Conservation (phyloP, 2,888 invertebrate species). For the Lepidonotus clava region DNA sequence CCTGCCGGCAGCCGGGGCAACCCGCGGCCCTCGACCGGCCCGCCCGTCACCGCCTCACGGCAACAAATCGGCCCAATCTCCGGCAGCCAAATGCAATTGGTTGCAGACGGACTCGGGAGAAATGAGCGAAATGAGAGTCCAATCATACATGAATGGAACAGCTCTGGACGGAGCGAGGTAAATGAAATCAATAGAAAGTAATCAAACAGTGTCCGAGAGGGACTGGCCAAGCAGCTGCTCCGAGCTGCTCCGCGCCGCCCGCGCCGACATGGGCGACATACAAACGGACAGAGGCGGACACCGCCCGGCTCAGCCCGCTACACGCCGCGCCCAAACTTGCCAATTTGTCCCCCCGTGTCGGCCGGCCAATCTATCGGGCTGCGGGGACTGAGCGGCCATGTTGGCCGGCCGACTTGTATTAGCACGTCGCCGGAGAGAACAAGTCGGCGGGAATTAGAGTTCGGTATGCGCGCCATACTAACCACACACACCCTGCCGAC, state of each 20-base stretch:
- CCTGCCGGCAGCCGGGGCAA: constrained; percentile 25
- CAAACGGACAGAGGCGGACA: constrained; percentile 15
- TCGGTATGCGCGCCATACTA: background rate
- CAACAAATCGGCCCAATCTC: constrained; percentile 54
- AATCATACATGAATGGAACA: constrained; percentile 54
- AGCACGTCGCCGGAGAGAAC: constrained; percentile 7
- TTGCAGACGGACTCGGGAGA: constrained; percentile 36
- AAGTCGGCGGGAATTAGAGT: constrained; percentile 36
- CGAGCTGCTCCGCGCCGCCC: background rate
- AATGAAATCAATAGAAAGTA: constrained; percentile 54
- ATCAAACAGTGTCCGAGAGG: constrained; percentile 40
- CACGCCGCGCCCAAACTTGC: background rate
- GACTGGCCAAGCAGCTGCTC: background rate
- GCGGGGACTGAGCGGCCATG: background rate
- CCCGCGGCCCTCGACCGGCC: background rate
- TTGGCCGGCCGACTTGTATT: constrained; percentile 28
- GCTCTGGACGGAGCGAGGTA: background rate
- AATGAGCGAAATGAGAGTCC: constrained; percentile 53
- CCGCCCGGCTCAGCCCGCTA: background rate
- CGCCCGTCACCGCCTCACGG: background rate
- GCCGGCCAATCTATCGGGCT: background rate
- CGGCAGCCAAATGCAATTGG: constrained; percentile 49
- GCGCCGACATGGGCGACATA: constrained; percentile 24
- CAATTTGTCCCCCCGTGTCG: constrained; percentile 38
- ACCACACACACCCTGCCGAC: background rate